These are phyloP conservation scores for Andrena hattorfiana DNA, from an alignment of 2,888 invertebrate species.

Conservation along the genomic window DNA sequence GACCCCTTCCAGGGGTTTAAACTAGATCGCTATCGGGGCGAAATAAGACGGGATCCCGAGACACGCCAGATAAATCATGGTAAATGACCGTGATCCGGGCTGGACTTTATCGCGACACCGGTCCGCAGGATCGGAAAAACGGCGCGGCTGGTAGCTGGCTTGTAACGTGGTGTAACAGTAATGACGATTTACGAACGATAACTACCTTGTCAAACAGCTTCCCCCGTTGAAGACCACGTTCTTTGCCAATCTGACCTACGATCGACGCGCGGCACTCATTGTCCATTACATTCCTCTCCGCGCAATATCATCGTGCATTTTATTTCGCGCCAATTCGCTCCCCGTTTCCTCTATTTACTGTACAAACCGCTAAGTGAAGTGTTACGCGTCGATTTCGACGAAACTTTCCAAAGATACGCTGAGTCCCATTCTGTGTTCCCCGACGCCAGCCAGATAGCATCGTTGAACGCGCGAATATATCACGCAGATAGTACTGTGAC, in stretches of 20 bases:
- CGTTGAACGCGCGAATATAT: constrained; percentile 8
- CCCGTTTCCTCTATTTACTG: not conserved
- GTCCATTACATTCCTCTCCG: constrained; percentile 13
- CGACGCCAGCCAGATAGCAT: not conserved
- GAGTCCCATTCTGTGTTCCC: constrained; percentile 2
- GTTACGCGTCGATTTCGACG: constrained; percentile 11
- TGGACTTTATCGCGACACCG: constrained; percentile 54
- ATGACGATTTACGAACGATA: constrained; percentile 70
- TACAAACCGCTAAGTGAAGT: not conserved
- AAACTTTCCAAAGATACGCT: not conserved
- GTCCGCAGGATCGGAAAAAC: constrained; percentile 52
- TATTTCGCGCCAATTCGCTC: not conserved
- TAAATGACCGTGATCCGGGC: constrained; percentile 50
- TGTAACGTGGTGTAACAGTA: constrained; percentile 47
- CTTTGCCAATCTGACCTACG: constrained; percentile 12
- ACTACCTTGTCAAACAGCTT: constrained; percentile 60
- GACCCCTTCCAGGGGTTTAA: not conserved
- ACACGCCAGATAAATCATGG: constrained; percentile 58
- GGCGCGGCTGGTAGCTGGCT: constrained; percentile 52
- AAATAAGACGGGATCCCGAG: constrained; percentile 24
- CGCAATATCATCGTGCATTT: constrained; percentile 6
- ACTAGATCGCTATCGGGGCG: constrained; percentile 27
- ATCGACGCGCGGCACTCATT: constrained; percentile 40
- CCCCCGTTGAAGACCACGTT: constrained; percentile 23
- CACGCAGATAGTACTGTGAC: not conserved